Percentiles rank a stretch among this genome's conserved stretches.
These are phyloP conservation scores for Nycticebus coucang DNA, from an alignment of 2,113 vertebrate genomes.

Conservation along the genomic window DNA sequence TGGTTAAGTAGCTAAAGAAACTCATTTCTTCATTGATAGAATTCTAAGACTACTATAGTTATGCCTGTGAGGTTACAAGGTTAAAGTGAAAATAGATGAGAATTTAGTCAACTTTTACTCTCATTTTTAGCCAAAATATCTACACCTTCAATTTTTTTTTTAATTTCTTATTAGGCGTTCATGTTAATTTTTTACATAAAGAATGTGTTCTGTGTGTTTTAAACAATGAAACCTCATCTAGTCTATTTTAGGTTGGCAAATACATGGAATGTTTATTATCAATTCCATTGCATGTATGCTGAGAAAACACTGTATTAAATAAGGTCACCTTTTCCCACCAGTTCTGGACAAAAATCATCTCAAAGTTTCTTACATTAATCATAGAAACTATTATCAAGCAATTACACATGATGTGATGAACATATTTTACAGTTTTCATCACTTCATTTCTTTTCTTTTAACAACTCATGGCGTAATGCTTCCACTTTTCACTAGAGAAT, in stretches of 20 bases:
- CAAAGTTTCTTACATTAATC: neutral
- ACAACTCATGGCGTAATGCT: neutral
- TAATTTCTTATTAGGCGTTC: neutral
- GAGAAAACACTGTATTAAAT: neutral
- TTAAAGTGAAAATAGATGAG: neutral
- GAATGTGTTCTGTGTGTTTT: neutral
- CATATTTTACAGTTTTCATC: neutral
- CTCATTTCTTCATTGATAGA: neutral
- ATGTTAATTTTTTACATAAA: neutral
- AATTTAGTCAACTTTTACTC: neutral
- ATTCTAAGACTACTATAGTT: neutral
- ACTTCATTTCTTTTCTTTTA: neutral
- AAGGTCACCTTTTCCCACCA: neutral
- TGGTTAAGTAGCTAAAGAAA: conserved; percentile 14
- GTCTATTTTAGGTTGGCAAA: neutral
- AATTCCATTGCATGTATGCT: neutral
- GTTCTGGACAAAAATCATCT: neutral
- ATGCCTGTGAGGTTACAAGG: neutral
- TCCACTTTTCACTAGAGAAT: neutral
- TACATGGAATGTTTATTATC: neutral
- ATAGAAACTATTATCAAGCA: neutral
- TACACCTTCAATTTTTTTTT: neutral
- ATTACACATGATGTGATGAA: neutral
- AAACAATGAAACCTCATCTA: neutral
- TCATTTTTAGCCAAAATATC: neutral